Conservation (phyloP, 1,140 invertebrate genomes). For the Penaeus chinensis region DNA sequence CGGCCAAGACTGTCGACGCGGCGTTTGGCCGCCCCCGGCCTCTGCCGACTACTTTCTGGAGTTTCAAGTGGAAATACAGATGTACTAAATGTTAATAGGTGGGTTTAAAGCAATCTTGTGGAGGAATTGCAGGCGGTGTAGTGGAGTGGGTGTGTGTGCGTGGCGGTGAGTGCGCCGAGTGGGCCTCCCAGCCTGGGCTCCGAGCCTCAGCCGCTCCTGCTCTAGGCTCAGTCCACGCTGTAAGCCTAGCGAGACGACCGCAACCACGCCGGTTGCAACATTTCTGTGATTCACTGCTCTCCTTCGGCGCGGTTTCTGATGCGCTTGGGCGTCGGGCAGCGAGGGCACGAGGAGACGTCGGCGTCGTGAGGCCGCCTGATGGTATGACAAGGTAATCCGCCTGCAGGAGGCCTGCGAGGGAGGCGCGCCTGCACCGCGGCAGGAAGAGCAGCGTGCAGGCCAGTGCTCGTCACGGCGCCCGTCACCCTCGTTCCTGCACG, state of each 20-base stretch:
- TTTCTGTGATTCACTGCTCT: slow-evolving; percentile 28
- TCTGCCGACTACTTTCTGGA: slow-evolving; percentile 10
- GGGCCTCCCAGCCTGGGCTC: slow-evolving; percentile 2
- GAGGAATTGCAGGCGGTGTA: slow-evolving; percentile 37
- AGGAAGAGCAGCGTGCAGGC: no score
- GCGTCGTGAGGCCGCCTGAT: slow-evolving; percentile 56
- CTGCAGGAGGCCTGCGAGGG: no score
- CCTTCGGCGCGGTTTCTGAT: slow-evolving; percentile 11
- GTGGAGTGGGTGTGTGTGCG: slow-evolving; percentile 25
- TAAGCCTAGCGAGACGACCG: slow-evolving; percentile 56
- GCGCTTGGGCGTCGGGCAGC: slow-evolving; percentile 6
- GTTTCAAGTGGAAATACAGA: slow-evolving; percentile 9
- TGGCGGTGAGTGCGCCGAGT: slow-evolving; percentile 34
- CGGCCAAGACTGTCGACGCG: no score
- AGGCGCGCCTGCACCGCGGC: no score
- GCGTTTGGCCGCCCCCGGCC: no score
- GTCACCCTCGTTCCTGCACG: not conserved
- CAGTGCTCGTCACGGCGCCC: not conserved
- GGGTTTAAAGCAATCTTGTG: slow-evolving; percentile 33
- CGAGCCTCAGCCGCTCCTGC: not conserved
- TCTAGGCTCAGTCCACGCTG: slow-evolving; percentile 55
- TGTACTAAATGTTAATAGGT: slow-evolving; percentile 57
- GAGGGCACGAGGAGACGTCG: slow-evolving; percentile 12
- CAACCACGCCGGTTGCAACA: slow-evolving; percentile 51
- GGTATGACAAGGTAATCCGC: slow-evolving; percentile 56